A percentile compares a stretch with the other conserved stretches of the same genome.
phyloP scores from a whole-genome alignment of 2,113 vertebrate genomes.

The Seriola aureovittata region DNA sequence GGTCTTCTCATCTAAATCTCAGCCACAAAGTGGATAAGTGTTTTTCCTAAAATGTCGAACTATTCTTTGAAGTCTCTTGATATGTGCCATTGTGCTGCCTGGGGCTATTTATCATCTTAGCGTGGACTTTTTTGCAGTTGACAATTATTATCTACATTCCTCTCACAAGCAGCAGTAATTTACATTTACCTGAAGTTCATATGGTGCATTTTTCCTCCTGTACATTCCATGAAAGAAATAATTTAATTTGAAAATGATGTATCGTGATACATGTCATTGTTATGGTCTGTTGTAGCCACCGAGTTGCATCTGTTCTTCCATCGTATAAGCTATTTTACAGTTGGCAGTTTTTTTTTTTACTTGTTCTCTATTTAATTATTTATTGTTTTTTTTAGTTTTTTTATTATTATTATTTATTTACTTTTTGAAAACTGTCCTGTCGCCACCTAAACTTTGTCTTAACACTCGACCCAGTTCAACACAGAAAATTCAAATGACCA shows the following conservation, averaged over 20 bases:
- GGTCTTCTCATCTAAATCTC: background rate
- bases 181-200: conserved; percentile 40
- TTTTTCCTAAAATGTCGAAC: background rate
- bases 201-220: conserved; percentile 55
- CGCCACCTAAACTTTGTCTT: conserved; percentile 2
- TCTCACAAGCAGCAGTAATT: conserved; percentile 46
- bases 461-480: background rate
- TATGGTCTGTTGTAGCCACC: background rate
- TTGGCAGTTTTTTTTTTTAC: background rate
- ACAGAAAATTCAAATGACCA: background rate
- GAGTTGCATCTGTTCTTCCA: conserved; percentile 1
- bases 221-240: conserved; percentile 53
- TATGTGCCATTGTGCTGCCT: conserved; percentile 43
- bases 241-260: conserved; percentile 1
- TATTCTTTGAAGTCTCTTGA: conserved; percentile 16
- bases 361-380: background rate
- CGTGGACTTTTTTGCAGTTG: conserved; percentile 18
- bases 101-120: conserved; percentile 27
- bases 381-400: conserved; percentile 9
- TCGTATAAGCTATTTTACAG: conserved; percentile 14
- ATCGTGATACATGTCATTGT: background rate
- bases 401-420: background rate
- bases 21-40: background rate
- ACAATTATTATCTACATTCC: conserved; percentile 25
- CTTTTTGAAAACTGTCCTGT: conserved; percentile 2